Conservation (phyloP, 1,140 invertebrate genomes). For the Lepidurus arcticus region DNA sequence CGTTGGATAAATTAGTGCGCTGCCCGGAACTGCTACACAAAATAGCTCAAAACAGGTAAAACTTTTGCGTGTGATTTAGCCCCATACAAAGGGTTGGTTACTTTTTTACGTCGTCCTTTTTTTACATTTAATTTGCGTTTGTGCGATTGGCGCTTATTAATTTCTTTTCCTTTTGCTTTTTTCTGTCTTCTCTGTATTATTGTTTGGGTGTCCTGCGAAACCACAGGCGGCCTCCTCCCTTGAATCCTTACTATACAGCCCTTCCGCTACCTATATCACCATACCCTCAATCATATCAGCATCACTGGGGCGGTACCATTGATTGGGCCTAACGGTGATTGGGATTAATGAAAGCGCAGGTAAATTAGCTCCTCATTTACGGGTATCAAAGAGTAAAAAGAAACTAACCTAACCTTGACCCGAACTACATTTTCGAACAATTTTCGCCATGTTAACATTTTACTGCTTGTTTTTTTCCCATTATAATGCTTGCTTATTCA, state of each 20-base stretch:
- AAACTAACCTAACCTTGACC: not conserved
- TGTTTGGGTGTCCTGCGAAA: constrained; percentile 9
- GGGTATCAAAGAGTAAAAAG: not conserved
- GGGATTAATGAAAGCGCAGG: constrained; percentile 12
- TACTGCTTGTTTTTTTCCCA: not conserved
- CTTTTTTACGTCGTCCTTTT: not conserved
- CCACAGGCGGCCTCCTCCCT: constrained; percentile 53
- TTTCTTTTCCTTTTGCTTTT: constrained; percentile 30
- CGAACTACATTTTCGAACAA: not conserved
- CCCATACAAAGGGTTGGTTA: not conserved
- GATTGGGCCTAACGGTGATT: constrained; percentile 18
- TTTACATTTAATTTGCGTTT: not conserved
- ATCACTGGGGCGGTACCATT: constrained; percentile 6
- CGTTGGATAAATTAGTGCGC: constrained; percentile 88
- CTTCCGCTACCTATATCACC: constrained; percentile 16
- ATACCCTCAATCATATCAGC: constrained; percentile 21
- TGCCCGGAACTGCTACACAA: constrained; percentile 82
- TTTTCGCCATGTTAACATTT: not conserved
- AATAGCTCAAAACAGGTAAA: constrained; percentile 76
- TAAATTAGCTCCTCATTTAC: constrained; percentile 5
- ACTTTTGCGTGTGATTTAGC: not conserved
- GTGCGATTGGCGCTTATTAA: constrained; percentile 1
- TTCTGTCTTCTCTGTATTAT: constrained; percentile 27
- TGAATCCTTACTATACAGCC: constrained; percentile 56
- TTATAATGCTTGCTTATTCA: not conserved